Percentiles rank a stretch among this genome's conserved stretches.
These are phyloP conservation scores for Pachliopta kotzebuea DNA, from an alignment of 2,888 invertebrate species.

Conservation along the genomic window DNA sequence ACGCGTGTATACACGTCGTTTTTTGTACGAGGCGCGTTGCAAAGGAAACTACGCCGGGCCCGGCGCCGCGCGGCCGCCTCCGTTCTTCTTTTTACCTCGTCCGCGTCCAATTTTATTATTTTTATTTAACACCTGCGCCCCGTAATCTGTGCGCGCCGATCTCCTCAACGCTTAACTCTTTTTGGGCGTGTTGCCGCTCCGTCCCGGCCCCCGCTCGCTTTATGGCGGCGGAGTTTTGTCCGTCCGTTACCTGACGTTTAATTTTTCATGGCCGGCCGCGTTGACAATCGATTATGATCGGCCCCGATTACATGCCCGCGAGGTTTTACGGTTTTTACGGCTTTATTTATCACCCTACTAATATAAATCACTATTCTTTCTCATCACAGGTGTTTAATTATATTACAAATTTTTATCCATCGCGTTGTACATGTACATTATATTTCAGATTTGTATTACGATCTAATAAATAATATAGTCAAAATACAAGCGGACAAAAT, in stretches of 20 bases:
- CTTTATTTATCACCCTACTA: constrained; percentile 12
- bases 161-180: constrained; percentile 79
- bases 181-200: constrained; percentile 58
- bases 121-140: constrained; percentile 80
- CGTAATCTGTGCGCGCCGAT: constrained; percentile 78
- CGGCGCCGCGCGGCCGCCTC: constrained; percentile 74
- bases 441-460: too few relatives aligned
- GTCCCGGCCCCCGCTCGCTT: constrained; percentile 50
- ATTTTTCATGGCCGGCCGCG: constrained; percentile 66
- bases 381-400: too few relatives aligned
- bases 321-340: constrained; percentile 17
- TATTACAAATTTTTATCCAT: too few relatives aligned
- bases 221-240: constrained; percentile 68
- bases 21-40: constrained; percentile 64
- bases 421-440: too few relatives aligned
- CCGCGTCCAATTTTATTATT: constrained; percentile 75
- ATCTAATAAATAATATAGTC: too few relatives aligned
- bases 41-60: constrained; percentile 68
- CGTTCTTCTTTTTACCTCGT: constrained; percentile 68
- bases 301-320: constrained; percentile 52
- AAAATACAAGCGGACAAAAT: too few relatives aligned
- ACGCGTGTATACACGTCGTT: constrained; percentile 54
- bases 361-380: too few relatives aligned
- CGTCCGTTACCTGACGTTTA: constrained; percentile 71
- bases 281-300: constrained; percentile 70